These are phyloP conservation scores for Pararge aegeria DNA, from an alignment of 1,140 invertebrate species.

Conservation along the genomic window DNA sequence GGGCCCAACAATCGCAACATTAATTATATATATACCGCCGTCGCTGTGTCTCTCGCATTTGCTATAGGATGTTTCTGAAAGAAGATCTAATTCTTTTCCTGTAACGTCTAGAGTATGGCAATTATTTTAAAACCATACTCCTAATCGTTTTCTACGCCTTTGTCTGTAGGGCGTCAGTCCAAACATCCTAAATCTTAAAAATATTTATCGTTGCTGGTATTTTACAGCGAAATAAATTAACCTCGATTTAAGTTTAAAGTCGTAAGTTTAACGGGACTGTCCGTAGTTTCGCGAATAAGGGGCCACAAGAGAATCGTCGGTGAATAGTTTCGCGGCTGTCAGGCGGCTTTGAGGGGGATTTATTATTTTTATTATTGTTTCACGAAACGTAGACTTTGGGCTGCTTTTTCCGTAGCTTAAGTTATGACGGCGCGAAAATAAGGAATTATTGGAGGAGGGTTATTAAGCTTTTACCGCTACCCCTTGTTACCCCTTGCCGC, in stretches of 20 bases:
- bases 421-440: constrained; percentile 43
- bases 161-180: no score
- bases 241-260: no score
- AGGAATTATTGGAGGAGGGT: constrained; percentile 19
- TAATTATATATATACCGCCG: no score
- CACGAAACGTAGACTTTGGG: constrained; percentile 39
- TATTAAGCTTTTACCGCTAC: constrained; percentile 21
- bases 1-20: no score
- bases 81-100: no score
- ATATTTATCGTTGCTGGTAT: no score
- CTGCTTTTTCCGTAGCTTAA: constrained; percentile 46
- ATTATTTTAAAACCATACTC: no score
- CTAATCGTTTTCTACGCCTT: no score
- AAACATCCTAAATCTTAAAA: background rate
- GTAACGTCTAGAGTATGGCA: no score
- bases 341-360: constrained; percentile 71
- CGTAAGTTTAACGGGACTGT: background rate
- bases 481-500: background rate
- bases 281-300: constrained; percentile 8
- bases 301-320: constrained; percentile 42
- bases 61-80: no score
- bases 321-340: constrained; percentile 74
- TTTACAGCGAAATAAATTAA: no score
- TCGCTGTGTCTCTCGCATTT: no score
- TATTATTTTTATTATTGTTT: constrained; percentile 79